Percentiles rank a stretch among this genome's conserved stretches.
Conservation (phyloP, 2,113 vertebrate genomes). For the Trichechus manatus region DNA sequence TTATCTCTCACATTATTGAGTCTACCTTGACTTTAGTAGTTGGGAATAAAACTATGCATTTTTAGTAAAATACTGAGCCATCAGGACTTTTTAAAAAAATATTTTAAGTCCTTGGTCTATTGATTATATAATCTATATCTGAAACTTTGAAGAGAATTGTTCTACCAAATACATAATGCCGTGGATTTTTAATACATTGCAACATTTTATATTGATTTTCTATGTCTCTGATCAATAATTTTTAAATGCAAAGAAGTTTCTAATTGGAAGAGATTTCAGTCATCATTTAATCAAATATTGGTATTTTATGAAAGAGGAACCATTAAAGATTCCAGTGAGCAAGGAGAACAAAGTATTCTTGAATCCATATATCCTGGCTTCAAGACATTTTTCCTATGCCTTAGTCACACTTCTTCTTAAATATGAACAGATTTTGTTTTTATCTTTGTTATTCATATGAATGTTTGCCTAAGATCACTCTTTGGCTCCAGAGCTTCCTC, state of each 20-base stretch:
- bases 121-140: neutral
- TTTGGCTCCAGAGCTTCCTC: conserved; percentile 55
- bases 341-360: neutral
- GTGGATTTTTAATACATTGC: neutral
- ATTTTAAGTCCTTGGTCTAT: neutral
- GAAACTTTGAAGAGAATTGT: neutral
- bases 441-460: neutral
- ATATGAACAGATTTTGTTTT: neutral
- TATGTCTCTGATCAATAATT: neutral
- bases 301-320: neutral
- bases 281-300: neutral
- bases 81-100: neutral
- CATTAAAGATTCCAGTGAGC: neutral
- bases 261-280: neutral
- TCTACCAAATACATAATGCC: neutral
- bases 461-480: neutral
- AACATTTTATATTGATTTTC: neutral
- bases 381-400: neutral
- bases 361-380: neutral
- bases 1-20: neutral
- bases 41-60: neutral
- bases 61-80: neutral
- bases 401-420: neutral
- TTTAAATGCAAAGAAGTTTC: neutral
- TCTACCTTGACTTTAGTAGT: neutral